Percentiles rank a stretch among this genome's conserved stretches.
phyloP scores from a whole-genome alignment of 2,797 vertebrate genomes.

The Notolepis coatsorum region DNA sequence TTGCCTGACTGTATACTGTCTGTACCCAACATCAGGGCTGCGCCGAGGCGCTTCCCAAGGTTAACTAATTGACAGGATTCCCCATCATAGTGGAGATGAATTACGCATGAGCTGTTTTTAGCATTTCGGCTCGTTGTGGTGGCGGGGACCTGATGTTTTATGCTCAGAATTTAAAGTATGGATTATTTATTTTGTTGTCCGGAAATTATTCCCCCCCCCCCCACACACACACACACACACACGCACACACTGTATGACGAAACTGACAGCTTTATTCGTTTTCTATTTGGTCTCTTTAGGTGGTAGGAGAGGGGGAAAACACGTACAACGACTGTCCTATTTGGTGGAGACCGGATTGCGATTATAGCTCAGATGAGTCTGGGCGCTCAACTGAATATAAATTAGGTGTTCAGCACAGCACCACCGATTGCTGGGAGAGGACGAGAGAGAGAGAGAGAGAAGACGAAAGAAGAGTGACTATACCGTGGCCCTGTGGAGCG shows the following conservation, averaged over 20 bases:
- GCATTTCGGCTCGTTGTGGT: constrained; percentile 55
- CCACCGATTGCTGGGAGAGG: constrained; percentile 74
- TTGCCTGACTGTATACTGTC: constrained; percentile 44
- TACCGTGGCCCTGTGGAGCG: constrained; percentile 59
- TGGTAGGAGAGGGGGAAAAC: constrained; percentile 64
- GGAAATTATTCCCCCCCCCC: no score
- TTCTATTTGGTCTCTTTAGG: constrained; percentile 63
- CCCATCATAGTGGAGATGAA: constrained; percentile 78
- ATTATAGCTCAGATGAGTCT: constrained; percentile 83
- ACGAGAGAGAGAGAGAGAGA: constrained; percentile 53
- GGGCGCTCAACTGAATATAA: constrained; percentile 84
- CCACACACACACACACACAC: no score
- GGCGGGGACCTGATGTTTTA: constrained; percentile 60
- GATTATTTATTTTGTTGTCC: constrained; percentile 35
- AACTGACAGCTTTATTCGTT: constrained; percentile 41
- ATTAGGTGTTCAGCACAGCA: constrained; percentile 82
- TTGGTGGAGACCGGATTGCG: constrained; percentile 77
- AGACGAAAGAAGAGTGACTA: constrained; percentile 53
- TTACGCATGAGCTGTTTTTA: constrained; percentile 79
- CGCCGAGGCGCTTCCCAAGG: constrained; percentile 76
- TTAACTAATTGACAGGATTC: constrained; percentile 84
- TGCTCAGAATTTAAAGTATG: constrained; percentile 38
- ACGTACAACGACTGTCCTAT: constrained; percentile 77
- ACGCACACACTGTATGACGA: no score
- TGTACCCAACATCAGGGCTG: no score